These are phyloP conservation scores for Eurytemora carolleeae DNA, from an alignment of 1,140 invertebrate species.

Conservation along the genomic window DNA sequence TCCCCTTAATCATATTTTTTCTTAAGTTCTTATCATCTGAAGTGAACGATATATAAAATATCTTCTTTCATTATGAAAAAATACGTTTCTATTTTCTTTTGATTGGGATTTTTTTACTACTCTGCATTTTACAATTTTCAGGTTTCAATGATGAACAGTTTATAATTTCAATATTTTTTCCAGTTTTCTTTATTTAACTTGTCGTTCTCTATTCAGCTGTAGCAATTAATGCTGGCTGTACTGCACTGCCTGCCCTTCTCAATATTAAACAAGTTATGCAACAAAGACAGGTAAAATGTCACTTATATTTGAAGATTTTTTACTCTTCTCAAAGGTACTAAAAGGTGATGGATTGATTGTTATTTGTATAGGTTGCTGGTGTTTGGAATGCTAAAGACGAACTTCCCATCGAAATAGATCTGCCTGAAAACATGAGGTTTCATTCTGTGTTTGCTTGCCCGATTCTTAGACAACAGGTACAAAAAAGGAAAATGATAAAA, in stretches of 20 bases:
- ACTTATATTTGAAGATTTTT: conserved; percentile 57
- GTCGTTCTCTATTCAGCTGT: conserved; percentile 22
- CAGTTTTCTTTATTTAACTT: too few species aligned
- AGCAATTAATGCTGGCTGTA: conserved; percentile 73
- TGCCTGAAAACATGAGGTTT: conserved; percentile 64
- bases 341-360: too few species aligned
- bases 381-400: conserved; percentile 62
- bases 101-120: too few species aligned
- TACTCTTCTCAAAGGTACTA: too few species aligned
- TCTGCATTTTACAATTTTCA: too few species aligned
- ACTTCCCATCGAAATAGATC: conserved; percentile 80
- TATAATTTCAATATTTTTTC: too few species aligned
- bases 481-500: too few species aligned
- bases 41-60: too few species aligned
- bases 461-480: conserved; percentile 72
- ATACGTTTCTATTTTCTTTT: too few species aligned
- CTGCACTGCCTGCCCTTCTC: conserved; percentile 71
- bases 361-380: too few species aligned
- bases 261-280: conserved; percentile 92
- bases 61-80: too few species aligned
- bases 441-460: conserved; percentile 98
- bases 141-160: too few species aligned
- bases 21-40: conserved; percentile 16
- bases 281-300: conserved; percentile 74
- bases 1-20: neutral